Conservation (phyloP, 2,797 vertebrate genomes). For the Pyrocephalus nanus region DNA sequence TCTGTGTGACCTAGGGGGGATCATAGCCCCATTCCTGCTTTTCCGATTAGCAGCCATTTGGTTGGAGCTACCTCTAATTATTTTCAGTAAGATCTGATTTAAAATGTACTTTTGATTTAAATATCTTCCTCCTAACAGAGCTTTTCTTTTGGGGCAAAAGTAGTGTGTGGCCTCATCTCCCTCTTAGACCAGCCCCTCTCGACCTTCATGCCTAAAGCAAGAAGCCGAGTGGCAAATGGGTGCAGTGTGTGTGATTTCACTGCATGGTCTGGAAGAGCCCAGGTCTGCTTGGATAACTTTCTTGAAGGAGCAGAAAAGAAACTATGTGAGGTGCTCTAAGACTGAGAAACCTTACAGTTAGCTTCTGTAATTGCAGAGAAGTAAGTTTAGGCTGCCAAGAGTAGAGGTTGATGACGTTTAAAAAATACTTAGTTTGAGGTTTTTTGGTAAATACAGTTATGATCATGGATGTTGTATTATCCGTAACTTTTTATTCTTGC, state of each 20-base stretch:
- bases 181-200: not conserved
- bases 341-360: not conserved
- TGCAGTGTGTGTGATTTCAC: not conserved
- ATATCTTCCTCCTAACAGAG: not conserved
- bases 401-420: not conserved
- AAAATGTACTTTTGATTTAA: not conserved
- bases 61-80: conserved; percentile 81
- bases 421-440: not conserved
- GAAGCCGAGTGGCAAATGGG: not conserved
- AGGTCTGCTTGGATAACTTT: not conserved
- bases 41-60: conserved; percentile 77
- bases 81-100: conserved; percentile 77
- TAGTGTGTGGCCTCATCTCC: not conserved
- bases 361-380: not conserved
- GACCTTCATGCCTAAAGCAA: not conserved
- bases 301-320: not conserved
- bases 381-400: not conserved
- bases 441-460: not conserved
- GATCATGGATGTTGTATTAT: not conserved
- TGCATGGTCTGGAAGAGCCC: not conserved
- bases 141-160: not conserved
- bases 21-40: conserved; percentile 79
- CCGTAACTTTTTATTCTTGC: not conserved
- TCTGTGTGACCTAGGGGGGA: conserved; percentile 80
- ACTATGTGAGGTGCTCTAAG: not conserved